Evolutionary conservation across 2,113 vertebrate genomes (phyloP).

Genomic region (Carettochelys insculpta): DNA sequence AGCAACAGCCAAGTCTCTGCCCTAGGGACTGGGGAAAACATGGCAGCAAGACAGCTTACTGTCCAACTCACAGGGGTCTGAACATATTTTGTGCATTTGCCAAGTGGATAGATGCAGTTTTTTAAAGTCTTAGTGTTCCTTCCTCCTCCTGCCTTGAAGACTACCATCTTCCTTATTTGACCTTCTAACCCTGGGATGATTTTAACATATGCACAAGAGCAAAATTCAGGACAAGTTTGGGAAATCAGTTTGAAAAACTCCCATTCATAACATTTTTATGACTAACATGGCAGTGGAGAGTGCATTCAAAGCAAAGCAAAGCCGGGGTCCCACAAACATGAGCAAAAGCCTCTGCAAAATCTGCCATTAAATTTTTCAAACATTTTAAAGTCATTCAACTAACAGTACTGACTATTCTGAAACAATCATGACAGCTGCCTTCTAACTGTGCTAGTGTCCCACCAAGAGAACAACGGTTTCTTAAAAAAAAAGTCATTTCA

Average conservation of each 20-base stretch:
- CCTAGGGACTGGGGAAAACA: background rate
- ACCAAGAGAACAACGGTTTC: background rate
- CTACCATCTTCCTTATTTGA: background rate
- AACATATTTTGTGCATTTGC: background rate
- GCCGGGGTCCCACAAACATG: background rate
- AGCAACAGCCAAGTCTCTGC: background rate
- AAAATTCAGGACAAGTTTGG: background rate
- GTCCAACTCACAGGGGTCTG: background rate
- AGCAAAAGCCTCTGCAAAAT: background rate
- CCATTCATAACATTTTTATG: background rate
- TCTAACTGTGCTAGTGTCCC: background rate
- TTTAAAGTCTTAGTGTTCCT: background rate
- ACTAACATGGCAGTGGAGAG: background rate
- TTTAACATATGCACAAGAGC: background rate
- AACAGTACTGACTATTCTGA: background rate
- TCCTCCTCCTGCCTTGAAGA: background rate
- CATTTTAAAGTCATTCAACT: background rate
- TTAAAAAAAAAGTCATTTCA: background rate
- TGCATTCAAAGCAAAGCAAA: background rate
- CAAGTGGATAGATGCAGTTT: background rate
- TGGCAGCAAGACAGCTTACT: too few species aligned
- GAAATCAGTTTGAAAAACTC: background rate
- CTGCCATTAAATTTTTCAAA: background rate
- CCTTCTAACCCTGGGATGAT: background rate
- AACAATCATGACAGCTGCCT: background rate